Conservation (phyloP, 2,113 vertebrate species). For the Rhinichthys klamathensis region DNA sequence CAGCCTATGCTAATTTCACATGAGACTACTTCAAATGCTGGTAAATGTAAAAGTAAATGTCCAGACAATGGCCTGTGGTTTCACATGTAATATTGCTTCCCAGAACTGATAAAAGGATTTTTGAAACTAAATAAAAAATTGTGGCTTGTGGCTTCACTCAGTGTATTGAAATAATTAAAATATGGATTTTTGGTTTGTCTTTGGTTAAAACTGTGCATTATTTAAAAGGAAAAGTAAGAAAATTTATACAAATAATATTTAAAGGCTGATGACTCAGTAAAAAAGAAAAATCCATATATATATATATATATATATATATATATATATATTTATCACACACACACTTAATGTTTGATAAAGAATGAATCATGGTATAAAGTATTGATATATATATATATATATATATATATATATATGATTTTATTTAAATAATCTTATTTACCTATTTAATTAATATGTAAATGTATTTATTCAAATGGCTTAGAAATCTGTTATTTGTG, state of each 20-base stretch:
- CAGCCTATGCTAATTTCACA: slow-evolving; percentile 34
- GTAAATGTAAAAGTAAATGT: background rate
- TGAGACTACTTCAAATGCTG: slow-evolving; percentile 19
- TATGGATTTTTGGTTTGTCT: background rate
- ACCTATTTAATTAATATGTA: too few species aligned
- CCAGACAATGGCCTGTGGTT: slow-evolving; percentile 33
- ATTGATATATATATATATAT: too few species aligned
- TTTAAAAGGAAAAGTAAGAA: background rate
- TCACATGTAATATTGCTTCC: background rate
- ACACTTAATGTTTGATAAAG: too few species aligned
- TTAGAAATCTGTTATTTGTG: background rate
- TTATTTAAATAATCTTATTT: too few species aligned
- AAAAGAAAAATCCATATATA: too few species aligned
- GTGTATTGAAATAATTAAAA: background rate
- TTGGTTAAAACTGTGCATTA: slow-evolving; percentile 17
- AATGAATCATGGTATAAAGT: too few species aligned
- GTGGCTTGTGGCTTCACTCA: background rate
- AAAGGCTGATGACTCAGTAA: background rate
- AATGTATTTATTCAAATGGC: too few species aligned
- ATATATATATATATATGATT: too few species aligned
- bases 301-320: too few species aligned
- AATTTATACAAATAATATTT: background rate
- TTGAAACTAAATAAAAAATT: background rate
- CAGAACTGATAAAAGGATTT: background rate
- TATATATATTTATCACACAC: too few species aligned